phyloP scores from a whole-genome alignment of 2,797 vertebrate species.

The Pseudochirops corinnae region DNA sequence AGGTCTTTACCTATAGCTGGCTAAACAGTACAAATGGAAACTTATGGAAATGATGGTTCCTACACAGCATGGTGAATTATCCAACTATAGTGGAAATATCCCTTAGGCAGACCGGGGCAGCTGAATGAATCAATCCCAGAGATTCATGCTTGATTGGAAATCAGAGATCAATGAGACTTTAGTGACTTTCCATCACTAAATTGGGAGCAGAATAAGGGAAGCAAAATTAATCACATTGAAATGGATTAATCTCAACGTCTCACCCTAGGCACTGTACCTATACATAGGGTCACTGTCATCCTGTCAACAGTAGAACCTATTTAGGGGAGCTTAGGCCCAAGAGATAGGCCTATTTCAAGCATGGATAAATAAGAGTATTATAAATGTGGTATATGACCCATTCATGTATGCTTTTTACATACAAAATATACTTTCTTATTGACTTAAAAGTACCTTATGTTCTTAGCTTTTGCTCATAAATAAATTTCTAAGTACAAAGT shows the following conservation, averaged over 20 bases:
- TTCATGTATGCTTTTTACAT: not conserved
- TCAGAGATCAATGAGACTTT: constrained; percentile 21
- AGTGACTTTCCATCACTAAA: constrained; percentile 55
- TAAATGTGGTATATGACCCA: not conserved
- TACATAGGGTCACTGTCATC: constrained; percentile 33
- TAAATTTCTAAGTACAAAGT: not conserved
- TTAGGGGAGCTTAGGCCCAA: constrained; percentile 9
- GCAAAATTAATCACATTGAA: constrained; percentile 42
- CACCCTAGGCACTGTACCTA: not conserved
- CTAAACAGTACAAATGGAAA: constrained; percentile 35
- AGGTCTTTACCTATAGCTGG: not conserved
- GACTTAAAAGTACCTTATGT: not conserved
- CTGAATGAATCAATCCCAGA: constrained; percentile 29
- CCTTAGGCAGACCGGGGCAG: constrained; percentile 16
- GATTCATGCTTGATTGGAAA: constrained; percentile 48
- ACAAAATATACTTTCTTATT: not conserved
- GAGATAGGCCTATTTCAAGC: not conserved
- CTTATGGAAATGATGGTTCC: constrained; percentile 5
- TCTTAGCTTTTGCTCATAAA: not conserved
- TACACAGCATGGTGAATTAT: constrained; percentile 30
- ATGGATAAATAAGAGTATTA: not conserved
- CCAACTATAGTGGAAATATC: constrained; percentile 27
- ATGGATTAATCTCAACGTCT: not conserved
- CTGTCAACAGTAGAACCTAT: constrained; percentile 33
- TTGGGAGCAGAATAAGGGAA: constrained; percentile 24